Percentiles rank a stretch among this genome's conserved stretches.
Conservation (phyloP, 1,140 invertebrate genomes). For the Bathynomus jamesi region DNA sequence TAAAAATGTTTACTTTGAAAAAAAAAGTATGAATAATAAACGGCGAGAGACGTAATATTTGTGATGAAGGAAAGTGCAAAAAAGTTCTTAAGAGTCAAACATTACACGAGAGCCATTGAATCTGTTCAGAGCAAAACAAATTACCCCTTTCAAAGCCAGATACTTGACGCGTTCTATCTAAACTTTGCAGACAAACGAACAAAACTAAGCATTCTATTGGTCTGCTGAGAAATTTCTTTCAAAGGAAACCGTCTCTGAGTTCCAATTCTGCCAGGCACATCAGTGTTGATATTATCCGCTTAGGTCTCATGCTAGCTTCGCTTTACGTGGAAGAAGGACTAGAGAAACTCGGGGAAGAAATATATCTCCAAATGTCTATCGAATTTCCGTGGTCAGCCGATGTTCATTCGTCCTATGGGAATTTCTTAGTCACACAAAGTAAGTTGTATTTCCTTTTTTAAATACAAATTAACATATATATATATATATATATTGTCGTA, state of each 20-base stretch:
- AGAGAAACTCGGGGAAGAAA: background rate
- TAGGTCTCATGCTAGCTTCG: background rate
- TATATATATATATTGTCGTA: too few species aligned
- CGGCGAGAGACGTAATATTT: too few species aligned
- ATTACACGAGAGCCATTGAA: too few species aligned
- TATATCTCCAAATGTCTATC: background rate
- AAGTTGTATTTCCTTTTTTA: too few species aligned
- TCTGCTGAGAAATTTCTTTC: background rate
- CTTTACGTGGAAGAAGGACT: background rate
- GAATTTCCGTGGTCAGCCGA: background rate
- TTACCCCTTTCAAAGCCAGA: too few species aligned
- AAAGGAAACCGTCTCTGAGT: background rate
- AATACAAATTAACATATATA: too few species aligned
- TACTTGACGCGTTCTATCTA: too few species aligned
- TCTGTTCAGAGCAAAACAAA: too few species aligned
- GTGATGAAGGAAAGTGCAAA: too few species aligned
- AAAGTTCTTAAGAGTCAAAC: too few species aligned
- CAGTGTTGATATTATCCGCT: background rate
- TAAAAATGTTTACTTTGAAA: too few species aligned
- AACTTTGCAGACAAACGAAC: background rate
- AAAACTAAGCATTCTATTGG: background rate
- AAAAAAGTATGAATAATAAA: too few species aligned
- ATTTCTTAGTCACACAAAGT: background rate
- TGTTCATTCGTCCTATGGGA: background rate
- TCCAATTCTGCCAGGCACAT: background rate